Percentiles rank a stretch among this genome's conserved stretches.
These are phyloP conservation scores for Lasiurus borealis DNA, from an alignment of 2,113 vertebrate species.

Conservation along the genomic window DNA sequence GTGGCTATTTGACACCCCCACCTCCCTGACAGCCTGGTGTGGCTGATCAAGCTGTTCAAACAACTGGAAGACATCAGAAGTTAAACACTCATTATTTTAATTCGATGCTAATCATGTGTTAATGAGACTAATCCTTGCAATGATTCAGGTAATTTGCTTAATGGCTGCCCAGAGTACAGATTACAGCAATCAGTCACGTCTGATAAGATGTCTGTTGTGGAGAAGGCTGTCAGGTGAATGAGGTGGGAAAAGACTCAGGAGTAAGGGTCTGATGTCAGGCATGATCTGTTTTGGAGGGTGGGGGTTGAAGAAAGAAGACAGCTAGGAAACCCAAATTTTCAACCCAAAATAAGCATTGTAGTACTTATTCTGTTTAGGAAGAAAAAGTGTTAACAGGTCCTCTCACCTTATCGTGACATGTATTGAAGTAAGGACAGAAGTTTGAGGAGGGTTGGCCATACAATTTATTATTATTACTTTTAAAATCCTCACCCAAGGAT, in stretches of 20 bases:
- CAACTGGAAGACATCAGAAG: conserved; percentile 99
- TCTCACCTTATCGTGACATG: background rate
- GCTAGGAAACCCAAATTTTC: background rate
- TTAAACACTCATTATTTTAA: conserved; percentile 99
- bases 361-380: background rate
- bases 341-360: background rate
- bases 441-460: background rate
- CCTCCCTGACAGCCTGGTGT: conserved; percentile 91
- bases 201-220: conserved; percentile 97
- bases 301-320: background rate
- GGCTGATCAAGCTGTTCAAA: conserved; percentile 99
- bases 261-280: conserved; percentile 84
- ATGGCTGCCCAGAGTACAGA: conserved; percentile 99
- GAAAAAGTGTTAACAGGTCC: background rate
- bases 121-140: conserved; percentile 99
- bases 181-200: conserved; percentile 99
- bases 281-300: conserved; percentile 41
- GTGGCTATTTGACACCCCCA: conserved; percentile 88
- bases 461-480: background rate
- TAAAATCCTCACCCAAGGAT: background rate
- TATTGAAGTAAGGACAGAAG: background rate
- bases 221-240: conserved; percentile 91
- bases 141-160: conserved; percentile 99
- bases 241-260: conserved; percentile 86
- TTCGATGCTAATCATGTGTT: conserved; percentile 99